Evolutionary conservation across 2,888 invertebrate species (phyloP).

Genomic region (Temnothorax ravouxi): DNA sequence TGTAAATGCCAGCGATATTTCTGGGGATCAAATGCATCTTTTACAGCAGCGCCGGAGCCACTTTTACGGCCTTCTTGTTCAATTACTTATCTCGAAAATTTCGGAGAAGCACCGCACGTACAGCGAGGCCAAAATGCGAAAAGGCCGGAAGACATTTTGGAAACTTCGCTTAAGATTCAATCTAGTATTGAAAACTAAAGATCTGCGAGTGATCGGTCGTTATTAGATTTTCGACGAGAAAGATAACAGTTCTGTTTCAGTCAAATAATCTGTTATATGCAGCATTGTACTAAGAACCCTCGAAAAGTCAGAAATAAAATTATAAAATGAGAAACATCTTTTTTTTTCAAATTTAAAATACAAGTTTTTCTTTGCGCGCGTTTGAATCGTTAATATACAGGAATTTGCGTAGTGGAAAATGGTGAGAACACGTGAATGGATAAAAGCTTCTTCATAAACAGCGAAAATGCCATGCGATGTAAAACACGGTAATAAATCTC

Average conservation of each 20-base stretch:
- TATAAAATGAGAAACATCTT: background rate
- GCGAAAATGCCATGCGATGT: background rate
- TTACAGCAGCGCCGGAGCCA: constrained; percentile 22
- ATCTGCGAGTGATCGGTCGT: background rate
- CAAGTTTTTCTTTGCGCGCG: background rate
- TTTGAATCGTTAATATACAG: background rate
- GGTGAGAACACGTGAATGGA: background rate
- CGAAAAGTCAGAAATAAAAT: background rate
- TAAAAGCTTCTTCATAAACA: constrained; percentile 6
- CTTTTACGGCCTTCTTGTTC: constrained; percentile 32
- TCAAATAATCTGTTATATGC: background rate
- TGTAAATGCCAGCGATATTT: constrained; percentile 33
- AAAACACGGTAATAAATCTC: constrained; percentile 12
- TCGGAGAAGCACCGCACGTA: constrained; percentile 24
- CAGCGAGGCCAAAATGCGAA: background rate
- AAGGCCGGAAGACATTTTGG: background rate
- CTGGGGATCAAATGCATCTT: constrained; percentile 29
- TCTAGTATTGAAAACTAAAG: background rate
- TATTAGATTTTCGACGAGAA: background rate
- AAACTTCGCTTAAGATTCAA: background rate
- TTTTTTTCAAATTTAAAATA: background rate
- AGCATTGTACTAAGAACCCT: background rate
- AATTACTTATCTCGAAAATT: constrained; percentile 46
- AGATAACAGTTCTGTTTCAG: background rate
- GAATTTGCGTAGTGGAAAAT: background rate